phyloP scores from a whole-genome alignment of 1,140 invertebrate genomes.

The Cyclargus thomasi region DNA sequence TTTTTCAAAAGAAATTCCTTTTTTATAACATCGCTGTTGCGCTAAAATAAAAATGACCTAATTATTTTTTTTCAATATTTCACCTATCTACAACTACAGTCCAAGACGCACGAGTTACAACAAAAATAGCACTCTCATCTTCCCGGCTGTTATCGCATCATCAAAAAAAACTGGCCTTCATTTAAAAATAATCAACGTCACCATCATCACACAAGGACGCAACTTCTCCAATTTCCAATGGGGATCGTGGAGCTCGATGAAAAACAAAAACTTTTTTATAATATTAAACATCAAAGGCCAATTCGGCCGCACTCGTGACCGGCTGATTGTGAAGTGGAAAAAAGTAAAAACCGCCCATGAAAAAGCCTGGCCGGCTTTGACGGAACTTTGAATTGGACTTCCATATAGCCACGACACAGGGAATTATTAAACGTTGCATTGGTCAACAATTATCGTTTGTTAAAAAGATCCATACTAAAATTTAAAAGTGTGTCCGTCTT shows the following conservation, averaged over 20 bases:
- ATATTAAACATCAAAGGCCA: constrained; percentile 9
- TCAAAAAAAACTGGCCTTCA: background rate
- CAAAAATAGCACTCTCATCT: background rate
- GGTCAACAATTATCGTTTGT: background rate
- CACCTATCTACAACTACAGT: too few relatives aligned
- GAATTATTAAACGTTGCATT: background rate
- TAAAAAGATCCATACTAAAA: background rate
- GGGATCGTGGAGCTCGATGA: background rate
- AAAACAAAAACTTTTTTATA: constrained; percentile 13
- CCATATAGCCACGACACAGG: background rate
- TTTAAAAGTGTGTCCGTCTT: too few relatives aligned
- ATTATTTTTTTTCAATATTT: too few relatives aligned
- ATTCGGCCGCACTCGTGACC: background rate
- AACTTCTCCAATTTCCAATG: background rate
- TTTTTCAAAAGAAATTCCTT: too few relatives aligned
- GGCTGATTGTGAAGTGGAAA: constrained; percentile 5
- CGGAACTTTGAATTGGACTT: background rate
- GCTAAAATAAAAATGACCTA: too few relatives aligned
- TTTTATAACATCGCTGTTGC: too few relatives aligned
- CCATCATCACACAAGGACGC: background rate
- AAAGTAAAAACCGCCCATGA: constrained; percentile 10
- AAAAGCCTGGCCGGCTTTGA: background rate
- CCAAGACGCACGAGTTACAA: too few relatives aligned
- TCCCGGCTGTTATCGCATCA: background rate
- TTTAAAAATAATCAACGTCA: background rate